Evolutionary conservation across 2,888 invertebrate genomes (phyloP), one percentile per base, ranked within the genome.

Genomic region (Pecten maximus): DNA sequence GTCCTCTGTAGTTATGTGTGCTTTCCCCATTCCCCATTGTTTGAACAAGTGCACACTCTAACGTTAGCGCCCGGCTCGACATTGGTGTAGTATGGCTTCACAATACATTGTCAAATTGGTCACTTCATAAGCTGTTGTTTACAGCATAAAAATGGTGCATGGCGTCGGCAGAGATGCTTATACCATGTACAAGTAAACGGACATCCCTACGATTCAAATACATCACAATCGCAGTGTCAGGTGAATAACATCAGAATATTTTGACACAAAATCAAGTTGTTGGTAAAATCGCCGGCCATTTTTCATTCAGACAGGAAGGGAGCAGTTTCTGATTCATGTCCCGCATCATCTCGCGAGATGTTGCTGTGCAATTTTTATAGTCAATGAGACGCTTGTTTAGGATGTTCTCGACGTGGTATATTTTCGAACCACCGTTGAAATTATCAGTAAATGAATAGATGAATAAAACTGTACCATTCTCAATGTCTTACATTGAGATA

Each of bases 21-120:
- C 94, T 94, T 91, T 94, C 94, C 91, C 93, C 93, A 93, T 94
- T 95, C 91, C 95, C 95, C 95, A 96, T 95, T 92, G 93, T 93
- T 93, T 94, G 91, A 92, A 93, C 19, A 91, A 74, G 74, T 74
- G 74, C 74, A 74, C 74, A 74, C 74, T 74, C 74, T 35, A 74
- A 74, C 28, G 74, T 74, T 74, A 74, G 35, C 74, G 74, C 2
- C 35, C 74, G 74, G 35, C 10, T 74, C 74, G 74, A 74, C 74
- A 74, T 74, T 74, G 74, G 74, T 74, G 35, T 28, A 28, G 74
- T 74, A 74, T 74, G 74, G 74, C 74, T 74, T 74, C 74, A 74
- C 74, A 74, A 74, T 74, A 74, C 74, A 74, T 74, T 74, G 74
- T 74, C 74, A 74, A 74, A 74, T 28, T 74, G 10, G 74, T 74